Evolutionary conservation across 2,888 invertebrate species (phyloP), one percentile per base, ranked within the genome.

Genomic region (Microplitis manilae): DNA sequence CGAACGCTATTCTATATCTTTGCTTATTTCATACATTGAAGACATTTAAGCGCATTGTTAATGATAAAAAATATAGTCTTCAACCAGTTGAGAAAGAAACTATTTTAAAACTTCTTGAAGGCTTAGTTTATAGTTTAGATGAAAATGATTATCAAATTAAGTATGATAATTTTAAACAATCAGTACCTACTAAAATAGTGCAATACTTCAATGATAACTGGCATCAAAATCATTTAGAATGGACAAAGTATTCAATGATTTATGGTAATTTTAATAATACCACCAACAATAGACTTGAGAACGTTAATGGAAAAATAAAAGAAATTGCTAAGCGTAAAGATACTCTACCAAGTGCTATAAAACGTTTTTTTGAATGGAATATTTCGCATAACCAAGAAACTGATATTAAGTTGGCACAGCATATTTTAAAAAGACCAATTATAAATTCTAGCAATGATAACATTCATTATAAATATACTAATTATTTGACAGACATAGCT

Each of bases 21-120:
- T 79, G 79, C 59, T 38, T 69, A 6, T 79, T 73, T n/a, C 79
- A 76, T 40, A 61, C 60, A 0, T n/a, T 76, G 7, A 76, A 61
- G 73, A 65, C 76, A 30, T 76, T 76, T 59, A 39, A 50, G 7
- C 64, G 9, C 7, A 41, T 7, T 0, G 69, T 15, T 9, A 65
- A 65, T 7, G 30, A 30, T 2, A 6, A 17, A 17, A 6, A 65
- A 68, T 40, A 5, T 30, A 15, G 15, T 62, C 17, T 62, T 68
- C 9, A 2, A 9, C 7, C 7, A 9, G 2, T 2, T 9, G 8
- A 41, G 9, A 41, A 7, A 6, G 9, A 41, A 41, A 7, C 7
- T 9, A 9, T 9, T 2, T 41, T 41, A 41, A 41, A 7, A 7
- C 7, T 41, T 9, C 7, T 41, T 2, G 41, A 41, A 41, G 9